Conservation (phyloP, 2,888 invertebrate species). For the Choreutis nemorana region DNA sequence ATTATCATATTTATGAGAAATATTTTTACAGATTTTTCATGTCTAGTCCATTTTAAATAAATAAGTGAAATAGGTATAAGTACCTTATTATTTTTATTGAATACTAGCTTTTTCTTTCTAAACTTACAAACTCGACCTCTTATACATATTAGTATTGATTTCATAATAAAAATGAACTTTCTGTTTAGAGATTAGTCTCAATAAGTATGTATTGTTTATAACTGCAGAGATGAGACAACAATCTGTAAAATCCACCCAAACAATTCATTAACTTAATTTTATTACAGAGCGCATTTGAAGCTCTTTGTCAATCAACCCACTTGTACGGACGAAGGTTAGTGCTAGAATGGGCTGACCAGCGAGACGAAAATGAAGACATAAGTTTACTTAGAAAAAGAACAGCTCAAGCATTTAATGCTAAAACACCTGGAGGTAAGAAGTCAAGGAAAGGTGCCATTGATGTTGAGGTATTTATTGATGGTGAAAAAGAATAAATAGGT, state of each 20-base stretch:
- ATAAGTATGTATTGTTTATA: neutral
- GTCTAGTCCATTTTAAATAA: too few relatives aligned
- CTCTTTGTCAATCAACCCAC: slow-evolving; percentile 95
- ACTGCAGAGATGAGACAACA: too few relatives aligned
- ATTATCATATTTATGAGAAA: too few relatives aligned
- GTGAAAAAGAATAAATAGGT: slow-evolving; percentile 18
- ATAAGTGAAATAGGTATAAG: too few relatives aligned
- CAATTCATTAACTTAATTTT: slow-evolving; percentile 6
- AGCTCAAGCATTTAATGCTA: slow-evolving; percentile 65
- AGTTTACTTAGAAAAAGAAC: slow-evolving; percentile 86
- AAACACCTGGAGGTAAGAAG: slow-evolving; percentile 49
- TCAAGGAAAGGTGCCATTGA: slow-evolving; percentile 54
- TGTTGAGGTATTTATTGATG: slow-evolving; percentile 48
- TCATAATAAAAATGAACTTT: slow-evolving; percentile 2
- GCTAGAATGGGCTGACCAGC: slow-evolving; percentile 92
- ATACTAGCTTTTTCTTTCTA: too few relatives aligned
- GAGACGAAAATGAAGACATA: slow-evolving; percentile 73
- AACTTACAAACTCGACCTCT: too few relatives aligned
- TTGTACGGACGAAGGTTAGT: slow-evolving; percentile 95
- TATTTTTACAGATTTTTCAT: too few relatives aligned
- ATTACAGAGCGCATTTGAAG: slow-evolving; percentile 86
- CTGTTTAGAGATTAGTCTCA: neutral
- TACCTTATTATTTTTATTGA: too few relatives aligned
- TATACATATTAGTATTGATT: too few relatives aligned
- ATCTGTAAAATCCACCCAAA: too few relatives aligned